Base-by-base conservation (phyloP, 2,797 vertebrate genomes). In the Lepus townsendii region DNA sequence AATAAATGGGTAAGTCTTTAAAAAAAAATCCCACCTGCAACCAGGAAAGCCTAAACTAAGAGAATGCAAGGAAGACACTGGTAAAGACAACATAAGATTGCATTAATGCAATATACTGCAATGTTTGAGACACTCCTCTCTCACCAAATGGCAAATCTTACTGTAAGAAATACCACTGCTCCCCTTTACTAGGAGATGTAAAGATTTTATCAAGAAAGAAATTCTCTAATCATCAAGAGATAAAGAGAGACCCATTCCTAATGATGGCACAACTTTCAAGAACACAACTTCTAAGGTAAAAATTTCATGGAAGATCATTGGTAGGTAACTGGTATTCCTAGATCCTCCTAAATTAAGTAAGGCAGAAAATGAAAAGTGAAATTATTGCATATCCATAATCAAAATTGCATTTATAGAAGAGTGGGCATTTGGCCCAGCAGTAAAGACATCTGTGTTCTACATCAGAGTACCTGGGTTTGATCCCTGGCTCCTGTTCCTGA, bases 261-360 rank as follows among this genome's bases (percentile, higher is more conserved):
- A 97, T 27, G 96, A 98, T 14, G 97, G 98, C 72, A 98, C 96
- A 82, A 93, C 0, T 98, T 98, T 17, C 97, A 98, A 68, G 98
- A 99, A 27, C 98, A 98, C 22, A 98, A 99, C 69, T 99, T 98
- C 42, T 98, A 98, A 0, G 95, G 97, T 66, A 98, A 96, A 96
- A 98, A 98, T 96, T 99, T 99, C 90, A 97, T 98, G 95, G 99
- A 99, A 92, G 98, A 99, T 95, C 99, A 98, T 97, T 99, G 42
- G 42, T 98, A 2, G 98, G 98, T 47, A 47, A 47, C 42, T 9
- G 97, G 99, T 99, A 77, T 99, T 99, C 94, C 99, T 98, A 95
- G 98, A 98, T 87, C 98, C 98, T 88, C 99, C 99, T 10, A 99
- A 99, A 80, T 98, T 98, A 50, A 99, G 98, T 22, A 98, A 99